phyloP scores from a whole-genome alignment of 2,888 invertebrate genomes.

The Acleris sparsana region DNA sequence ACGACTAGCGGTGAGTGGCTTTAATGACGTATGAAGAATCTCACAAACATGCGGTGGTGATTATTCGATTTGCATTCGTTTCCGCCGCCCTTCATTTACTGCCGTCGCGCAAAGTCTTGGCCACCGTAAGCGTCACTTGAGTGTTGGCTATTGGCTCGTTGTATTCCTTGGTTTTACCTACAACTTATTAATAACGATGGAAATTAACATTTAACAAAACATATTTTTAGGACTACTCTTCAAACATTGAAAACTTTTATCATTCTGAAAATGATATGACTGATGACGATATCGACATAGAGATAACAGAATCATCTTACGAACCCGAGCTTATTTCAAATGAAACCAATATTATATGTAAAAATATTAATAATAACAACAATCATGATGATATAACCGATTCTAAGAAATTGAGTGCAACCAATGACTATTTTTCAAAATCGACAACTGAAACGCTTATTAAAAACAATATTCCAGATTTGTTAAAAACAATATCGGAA shows the following conservation, averaged over 20 bases:
- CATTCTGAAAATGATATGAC: conserved; percentile 82
- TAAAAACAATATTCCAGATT: conserved; percentile 71
- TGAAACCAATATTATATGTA: conserved; percentile 49
- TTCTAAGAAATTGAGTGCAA: conserved; percentile 42
- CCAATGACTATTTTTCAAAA: conserved; percentile 45
- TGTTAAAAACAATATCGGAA: conserved; percentile 71
- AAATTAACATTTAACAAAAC: neutral
- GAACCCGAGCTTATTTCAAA: conserved; percentile 56
- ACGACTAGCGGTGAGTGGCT: too few relatives aligned
- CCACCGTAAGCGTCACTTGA: too few relatives aligned
- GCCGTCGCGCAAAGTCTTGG: too few relatives aligned
- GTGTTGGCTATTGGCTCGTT: too few relatives aligned
- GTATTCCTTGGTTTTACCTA: too few relatives aligned
- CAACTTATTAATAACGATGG: neutral
- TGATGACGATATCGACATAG: conserved; percentile 76
- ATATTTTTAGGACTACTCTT: conserved; percentile 71
- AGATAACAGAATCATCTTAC: conserved; percentile 63
- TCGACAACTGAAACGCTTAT: conserved; percentile 51
- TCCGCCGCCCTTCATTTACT: too few relatives aligned
- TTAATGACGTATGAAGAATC: too few relatives aligned
- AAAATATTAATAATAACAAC: conserved; percentile 73
- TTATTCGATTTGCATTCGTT: too few relatives aligned
- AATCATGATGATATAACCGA: conserved; percentile 53
- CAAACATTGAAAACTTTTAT: conserved; percentile 75
- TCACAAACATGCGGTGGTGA: too few relatives aligned